A percentile compares a stretch with the other conserved stretches of the same genome.
phyloP scores from a whole-genome alignment of 2,888 invertebrate species.

The Diaperis boleti region DNA sequence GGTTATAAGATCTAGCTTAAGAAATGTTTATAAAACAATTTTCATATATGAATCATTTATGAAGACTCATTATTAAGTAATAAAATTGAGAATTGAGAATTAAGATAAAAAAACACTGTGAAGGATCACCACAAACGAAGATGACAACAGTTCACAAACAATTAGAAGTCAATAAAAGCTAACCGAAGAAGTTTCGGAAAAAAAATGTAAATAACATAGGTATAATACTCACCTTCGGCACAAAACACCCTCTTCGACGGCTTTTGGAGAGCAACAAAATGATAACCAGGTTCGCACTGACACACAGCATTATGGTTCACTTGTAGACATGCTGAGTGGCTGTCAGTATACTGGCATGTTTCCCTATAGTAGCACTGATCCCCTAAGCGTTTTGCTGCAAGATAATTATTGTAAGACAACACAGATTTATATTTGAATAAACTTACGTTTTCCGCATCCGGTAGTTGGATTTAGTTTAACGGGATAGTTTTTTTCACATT shows the following conservation, averaged over 20 bases:
- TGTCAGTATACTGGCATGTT: slow-evolving; percentile 84
- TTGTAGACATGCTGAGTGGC: slow-evolving; percentile 85
- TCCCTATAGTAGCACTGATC: slow-evolving; percentile 90
- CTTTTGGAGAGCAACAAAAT: slow-evolving; percentile 82
- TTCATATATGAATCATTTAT: no score
- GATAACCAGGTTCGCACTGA: slow-evolving; percentile 86
- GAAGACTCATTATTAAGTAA: no score
- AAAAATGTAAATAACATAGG: no score
- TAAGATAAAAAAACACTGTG: no score
- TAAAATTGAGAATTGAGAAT: no score
- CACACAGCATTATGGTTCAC: slow-evolving; percentile 90
- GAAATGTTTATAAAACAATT: no score
- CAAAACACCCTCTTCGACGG: slow-evolving; percentile 85
- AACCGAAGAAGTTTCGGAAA: no score
- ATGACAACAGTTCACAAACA: not conserved
- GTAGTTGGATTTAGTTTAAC: slow-evolving; percentile 81
- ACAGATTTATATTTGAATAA: not conserved
- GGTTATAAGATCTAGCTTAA: no score
- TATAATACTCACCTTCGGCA: slow-evolving; percentile 84
- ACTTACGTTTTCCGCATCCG: slow-evolving; percentile 89
- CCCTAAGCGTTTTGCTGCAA: slow-evolving; percentile 82
- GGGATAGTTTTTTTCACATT: slow-evolving; percentile 86
- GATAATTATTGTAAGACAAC: no score
- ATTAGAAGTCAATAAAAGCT: no score
- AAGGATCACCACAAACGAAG: not conserved